Evolutionary conservation across 2,797 vertebrate species (phyloP).

Genomic region (Pangasius macronema): DNA sequence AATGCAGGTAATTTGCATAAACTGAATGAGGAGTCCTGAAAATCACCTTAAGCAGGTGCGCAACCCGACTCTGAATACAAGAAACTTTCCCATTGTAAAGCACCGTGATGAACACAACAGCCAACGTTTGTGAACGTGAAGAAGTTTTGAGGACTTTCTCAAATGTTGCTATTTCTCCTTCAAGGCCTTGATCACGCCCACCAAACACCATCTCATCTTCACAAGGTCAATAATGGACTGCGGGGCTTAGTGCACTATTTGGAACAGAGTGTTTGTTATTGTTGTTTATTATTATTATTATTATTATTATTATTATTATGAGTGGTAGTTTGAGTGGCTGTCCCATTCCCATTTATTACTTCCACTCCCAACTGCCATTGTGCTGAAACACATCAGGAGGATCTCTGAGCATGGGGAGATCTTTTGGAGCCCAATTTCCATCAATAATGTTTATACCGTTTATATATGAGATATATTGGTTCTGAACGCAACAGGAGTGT

Average conservation of each 20-base stretch:
- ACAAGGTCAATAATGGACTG: not conserved
- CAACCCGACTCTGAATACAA: not conserved
- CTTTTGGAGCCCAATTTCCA: not conserved
- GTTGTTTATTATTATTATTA: not conserved
- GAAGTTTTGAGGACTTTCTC: not conserved
- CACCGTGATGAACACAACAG: not conserved
- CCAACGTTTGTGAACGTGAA: not conserved
- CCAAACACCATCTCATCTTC: not conserved
- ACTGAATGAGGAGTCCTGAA: not conserved
- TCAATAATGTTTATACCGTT: not conserved
- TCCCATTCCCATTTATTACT: not conserved
- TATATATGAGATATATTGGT: not conserved
- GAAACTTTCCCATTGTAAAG: not conserved
- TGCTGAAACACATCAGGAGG: not conserved
- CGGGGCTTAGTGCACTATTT: not conserved
- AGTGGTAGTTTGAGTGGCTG: not conserved
- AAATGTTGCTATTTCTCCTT: not conserved
- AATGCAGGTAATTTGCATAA: not conserved
- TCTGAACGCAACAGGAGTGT: too few relatives aligned
- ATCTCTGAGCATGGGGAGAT: not conserved
- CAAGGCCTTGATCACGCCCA: not conserved
- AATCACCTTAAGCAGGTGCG: not conserved
- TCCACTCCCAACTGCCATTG: not conserved
- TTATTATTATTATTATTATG: not conserved
- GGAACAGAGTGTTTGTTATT: not conserved